Evolutionary conservation across 1,140 invertebrate species (phyloP).

Genomic region (Atta cephalotes): DNA sequence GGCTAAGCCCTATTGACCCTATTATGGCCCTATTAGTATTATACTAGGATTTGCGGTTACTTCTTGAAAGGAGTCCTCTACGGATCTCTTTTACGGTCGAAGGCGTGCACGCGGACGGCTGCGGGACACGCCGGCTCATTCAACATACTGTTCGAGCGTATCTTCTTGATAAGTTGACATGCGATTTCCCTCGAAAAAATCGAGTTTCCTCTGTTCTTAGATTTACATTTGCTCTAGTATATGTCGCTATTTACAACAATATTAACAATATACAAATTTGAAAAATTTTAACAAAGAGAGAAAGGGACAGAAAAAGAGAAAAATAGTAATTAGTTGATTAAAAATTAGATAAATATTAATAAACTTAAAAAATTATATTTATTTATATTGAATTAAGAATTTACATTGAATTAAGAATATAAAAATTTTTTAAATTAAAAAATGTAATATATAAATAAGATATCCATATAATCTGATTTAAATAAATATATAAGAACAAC

Average conservation of each 20-base stretch:
- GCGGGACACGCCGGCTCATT: conserved; percentile 41
- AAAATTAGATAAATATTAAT: neutral
- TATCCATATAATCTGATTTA: neutral
- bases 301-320: neutral
- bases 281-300: neutral
- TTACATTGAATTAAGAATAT: neutral
- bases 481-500: neutral
- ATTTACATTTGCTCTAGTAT: neutral
- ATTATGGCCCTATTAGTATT: conserved; percentile 87
- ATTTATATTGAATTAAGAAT: neutral
- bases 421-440: neutral
- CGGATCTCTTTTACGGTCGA: conserved; percentile 75
- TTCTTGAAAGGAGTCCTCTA: conserved; percentile 76
- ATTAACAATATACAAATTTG: neutral
- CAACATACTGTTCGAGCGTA: conserved; percentile 33
- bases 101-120: conserved; percentile 65
- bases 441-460: neutral
- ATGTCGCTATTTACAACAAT: neutral
- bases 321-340: neutral
- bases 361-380: neutral
- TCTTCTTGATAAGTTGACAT: conserved; percentile 47
- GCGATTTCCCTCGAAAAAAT: conserved; percentile 60
- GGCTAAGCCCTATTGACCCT: conserved; percentile 85
- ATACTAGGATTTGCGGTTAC: conserved; percentile 85
- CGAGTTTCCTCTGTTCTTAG: conserved; percentile 30